A percentile compares a stretch with the other conserved stretches of the same genome.
phyloP scores from a whole-genome alignment of 1,140 invertebrate species.

The Planococcus citri region DNA sequence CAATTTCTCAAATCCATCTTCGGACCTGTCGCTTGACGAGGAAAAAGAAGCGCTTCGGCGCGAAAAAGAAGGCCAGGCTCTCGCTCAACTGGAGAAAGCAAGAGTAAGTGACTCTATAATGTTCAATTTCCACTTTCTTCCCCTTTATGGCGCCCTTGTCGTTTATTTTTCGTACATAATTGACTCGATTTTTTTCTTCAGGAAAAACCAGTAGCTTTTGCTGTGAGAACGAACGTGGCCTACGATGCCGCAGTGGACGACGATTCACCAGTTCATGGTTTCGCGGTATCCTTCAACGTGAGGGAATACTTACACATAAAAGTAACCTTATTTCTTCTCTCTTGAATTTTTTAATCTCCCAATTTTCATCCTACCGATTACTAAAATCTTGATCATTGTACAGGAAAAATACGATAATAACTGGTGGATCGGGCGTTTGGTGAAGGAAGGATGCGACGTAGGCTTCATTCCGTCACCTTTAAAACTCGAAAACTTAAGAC shows the following conservation, averaged over 20 bases:
- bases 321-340: constrained; percentile 38
- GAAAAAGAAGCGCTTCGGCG: constrained; percentile 92
- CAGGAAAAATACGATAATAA: constrained; percentile 99
- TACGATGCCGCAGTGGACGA: constrained; percentile 94
- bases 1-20: constrained; percentile 19
- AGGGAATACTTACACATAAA: constrained; percentile 99
- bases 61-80: constrained; percentile 94
- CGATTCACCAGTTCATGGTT: constrained; percentile 95
- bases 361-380: no score
- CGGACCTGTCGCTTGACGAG: constrained; percentile 97
- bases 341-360: no score
- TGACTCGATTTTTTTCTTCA: constrained; percentile 43
- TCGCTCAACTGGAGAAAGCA: constrained; percentile 94
- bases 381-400: constrained; percentile 28
- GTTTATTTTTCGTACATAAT: no score
- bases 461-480: constrained; percentile 98
- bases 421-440: constrained; percentile 99
- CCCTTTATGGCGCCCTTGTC: no score
- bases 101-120: no score
- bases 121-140: no score
- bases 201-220: constrained; percentile 97
- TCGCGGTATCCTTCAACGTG: constrained; percentile 90
- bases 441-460: constrained; percentile 92
- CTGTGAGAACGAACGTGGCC: constrained; percentile 95
- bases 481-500: constrained; percentile 87